Evolutionary conservation across 2,888 invertebrate genomes (phyloP), one percentile per base, ranked within the genome.

Genomic region (Iphiclides podalirius): DNA sequence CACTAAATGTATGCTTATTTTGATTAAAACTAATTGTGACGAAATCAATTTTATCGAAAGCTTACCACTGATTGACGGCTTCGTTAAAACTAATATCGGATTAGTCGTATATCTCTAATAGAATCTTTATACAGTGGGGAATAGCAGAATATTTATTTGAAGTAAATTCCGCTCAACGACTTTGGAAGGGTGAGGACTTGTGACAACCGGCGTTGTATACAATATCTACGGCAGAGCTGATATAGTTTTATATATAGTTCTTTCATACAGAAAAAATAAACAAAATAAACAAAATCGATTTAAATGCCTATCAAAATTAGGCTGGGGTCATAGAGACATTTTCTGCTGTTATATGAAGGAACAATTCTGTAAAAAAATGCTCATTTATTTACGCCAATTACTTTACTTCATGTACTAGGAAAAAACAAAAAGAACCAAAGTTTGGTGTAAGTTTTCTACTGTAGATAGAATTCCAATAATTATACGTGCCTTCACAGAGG

Each of bases 41-140:
- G 12, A 38, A 42, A 48, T 42, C 41, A 41, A 53, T 42, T 33
- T 41, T 13, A 44, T 47, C 23, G 39, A 26, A 49, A 52, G 42
- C 48, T 37, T 16, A n/a, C 35, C 12, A 16, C 15, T 79, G 84
- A 85, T 77, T 81, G 85, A 77, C 83, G 75, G 66, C 60, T 75
- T 78, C 78, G 72, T 83, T 81, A 78, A 69, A 75, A 75, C 72
- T 79, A 75, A 82, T 74, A 70, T 60, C 38, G 70, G 83, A 77
- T 86, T 73, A 85, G 73, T 72, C 67, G 42, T 52, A 59, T 82
- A 85, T 86, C 85, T 70, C 59, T 77, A 81, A 84, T 85, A 57
- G 74, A 79, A 85, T 86, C 84, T 73, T 52, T 57, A 61, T 55
- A 59, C 59, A 58, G 66, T 61, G 66, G 67, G 68, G 66, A 62